A percentile compares a stretch with the other conserved stretches of the same genome.
These are phyloP conservation scores for Heteromormyrus szaboi DNA, from an alignment of 2,797 vertebrate genomes.

Conservation along the genomic window DNA sequence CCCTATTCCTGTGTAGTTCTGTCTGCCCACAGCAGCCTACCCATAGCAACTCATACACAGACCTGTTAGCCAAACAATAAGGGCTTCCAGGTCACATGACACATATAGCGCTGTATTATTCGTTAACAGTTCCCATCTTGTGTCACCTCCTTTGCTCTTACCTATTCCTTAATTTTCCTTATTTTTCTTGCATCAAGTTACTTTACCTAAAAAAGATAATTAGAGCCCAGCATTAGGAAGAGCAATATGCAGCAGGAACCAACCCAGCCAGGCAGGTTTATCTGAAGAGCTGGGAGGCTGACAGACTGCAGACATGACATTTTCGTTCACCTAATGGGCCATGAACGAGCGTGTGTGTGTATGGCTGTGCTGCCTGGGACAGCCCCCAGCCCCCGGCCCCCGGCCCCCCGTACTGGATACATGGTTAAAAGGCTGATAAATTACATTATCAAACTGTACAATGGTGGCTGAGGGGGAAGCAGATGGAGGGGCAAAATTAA, in stretches of 20 bases:
- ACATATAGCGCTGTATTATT: background rate
- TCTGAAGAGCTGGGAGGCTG: background rate
- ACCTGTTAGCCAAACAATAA: background rate
- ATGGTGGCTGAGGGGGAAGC: background rate
- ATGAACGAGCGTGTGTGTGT: background rate
- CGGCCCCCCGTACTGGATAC: background rate
- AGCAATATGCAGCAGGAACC: background rate
- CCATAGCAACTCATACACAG: background rate
- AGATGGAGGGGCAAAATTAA: background rate
- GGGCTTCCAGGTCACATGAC: background rate
- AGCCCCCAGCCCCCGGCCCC: background rate
- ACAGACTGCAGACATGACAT: background rate
- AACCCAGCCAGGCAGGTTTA: background rate
- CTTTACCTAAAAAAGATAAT: background rate
- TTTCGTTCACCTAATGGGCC: background rate
- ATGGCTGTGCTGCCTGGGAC: background rate
- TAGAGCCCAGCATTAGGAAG: background rate
- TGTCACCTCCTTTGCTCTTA: background rate
- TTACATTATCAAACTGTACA: background rate
- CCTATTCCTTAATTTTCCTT: background rate
- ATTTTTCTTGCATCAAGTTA: background rate
- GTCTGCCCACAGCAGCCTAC: background rate
- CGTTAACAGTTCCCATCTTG: background rate
- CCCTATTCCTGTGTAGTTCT: background rate
- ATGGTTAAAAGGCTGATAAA: background rate